phyloP scores from a whole-genome alignment of 2,888 invertebrate genomes.

The Charanyca ferruginea region DNA sequence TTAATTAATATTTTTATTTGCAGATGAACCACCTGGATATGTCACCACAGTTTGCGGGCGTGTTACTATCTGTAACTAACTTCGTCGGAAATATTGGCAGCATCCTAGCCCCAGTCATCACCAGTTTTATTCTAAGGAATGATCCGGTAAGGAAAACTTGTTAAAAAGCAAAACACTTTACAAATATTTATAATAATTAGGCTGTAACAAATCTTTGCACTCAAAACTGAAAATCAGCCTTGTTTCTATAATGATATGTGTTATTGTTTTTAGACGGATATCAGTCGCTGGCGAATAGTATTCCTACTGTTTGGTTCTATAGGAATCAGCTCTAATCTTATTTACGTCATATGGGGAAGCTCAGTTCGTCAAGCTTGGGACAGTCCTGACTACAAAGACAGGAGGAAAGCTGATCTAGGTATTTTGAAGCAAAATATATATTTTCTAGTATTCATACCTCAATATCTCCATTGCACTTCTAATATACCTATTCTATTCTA shows the following conservation, averaged over 20 bases:
- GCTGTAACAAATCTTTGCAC: no score
- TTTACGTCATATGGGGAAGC: slow-evolving; percentile 93
- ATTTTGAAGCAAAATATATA: slow-evolving; percentile 4
- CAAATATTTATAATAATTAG: no score
- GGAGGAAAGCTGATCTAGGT: slow-evolving; percentile 77
- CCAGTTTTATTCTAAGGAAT: slow-evolving; percentile 92
- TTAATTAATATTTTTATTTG: slow-evolving; percentile 13
- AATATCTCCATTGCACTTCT: no score
- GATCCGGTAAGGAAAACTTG: slow-evolving; percentile 81
- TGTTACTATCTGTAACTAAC: slow-evolving; percentile 95
- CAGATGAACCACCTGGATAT: slow-evolving; percentile 95
- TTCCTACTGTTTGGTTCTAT: slow-evolving; percentile 93
- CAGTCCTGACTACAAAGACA: slow-evolving; percentile 83
- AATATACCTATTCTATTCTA: no score
- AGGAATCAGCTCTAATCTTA: slow-evolving; percentile 91
- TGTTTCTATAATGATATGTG: not conserved
- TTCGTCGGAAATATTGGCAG: slow-evolving; percentile 93
- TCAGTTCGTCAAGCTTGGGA: slow-evolving; percentile 94
- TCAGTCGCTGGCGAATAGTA: slow-evolving; percentile 93
- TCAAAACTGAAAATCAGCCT: no score
- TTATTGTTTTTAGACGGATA: slow-evolving; percentile 88
- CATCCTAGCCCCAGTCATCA: slow-evolving; percentile 93
- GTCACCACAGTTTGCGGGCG: slow-evolving; percentile 95
- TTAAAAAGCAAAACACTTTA: no score
- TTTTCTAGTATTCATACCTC: not conserved